Evolutionary conservation across 2,113 vertebrate species (phyloP), one percentile per base, ranked within the genome.

Genomic region (Lophura nycthemera): DNA sequence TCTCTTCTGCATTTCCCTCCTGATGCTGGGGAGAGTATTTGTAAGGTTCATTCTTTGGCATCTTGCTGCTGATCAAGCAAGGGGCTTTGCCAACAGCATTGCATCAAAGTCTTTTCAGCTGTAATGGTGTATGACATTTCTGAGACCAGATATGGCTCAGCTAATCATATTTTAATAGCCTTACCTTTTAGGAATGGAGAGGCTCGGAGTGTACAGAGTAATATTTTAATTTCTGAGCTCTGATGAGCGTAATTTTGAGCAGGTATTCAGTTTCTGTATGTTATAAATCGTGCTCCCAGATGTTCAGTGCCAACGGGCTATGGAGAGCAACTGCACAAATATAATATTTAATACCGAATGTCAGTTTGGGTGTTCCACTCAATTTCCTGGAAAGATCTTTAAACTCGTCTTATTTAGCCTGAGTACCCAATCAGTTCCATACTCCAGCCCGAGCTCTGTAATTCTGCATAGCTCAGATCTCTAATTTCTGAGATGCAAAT

Each of bases 351-450:
- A 98, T 98, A 97, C 93, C n/a, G 57, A 96, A 97, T 98, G 98
- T 98, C 97, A 97, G 98, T 97, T 97, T 95, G 97, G 96, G 97
- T 98, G 98, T 98, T 98, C 98, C 97, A 98, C 97, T 98, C 98
- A 98, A 98, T 98, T 98, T 98, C 98, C 98, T 98, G 98, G 97
- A 95, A 96, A 96, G 97, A 97, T 97, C 95, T 98, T 96, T 96
- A 98, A 98, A 97, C 93, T 96, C 93, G 30, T 96, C 97, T 97
- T 96, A 92, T 97, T 96, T 89, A 95, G 96, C 96, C 80, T 77
- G 97, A 97, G 42, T 93, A 73, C 43, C 97, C 98, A 98, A 98
- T 97, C 97, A 97, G 96, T 96, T 96, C 95, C 94, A 82, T 90
- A 74, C 95, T 86, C 79, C n/a, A 76, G 95, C 93, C 95, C 11